These are phyloP conservation scores for Crotalus horridus DNA, from an alignment of 2,113 vertebrate genomes.

Conservation along the genomic window DNA sequence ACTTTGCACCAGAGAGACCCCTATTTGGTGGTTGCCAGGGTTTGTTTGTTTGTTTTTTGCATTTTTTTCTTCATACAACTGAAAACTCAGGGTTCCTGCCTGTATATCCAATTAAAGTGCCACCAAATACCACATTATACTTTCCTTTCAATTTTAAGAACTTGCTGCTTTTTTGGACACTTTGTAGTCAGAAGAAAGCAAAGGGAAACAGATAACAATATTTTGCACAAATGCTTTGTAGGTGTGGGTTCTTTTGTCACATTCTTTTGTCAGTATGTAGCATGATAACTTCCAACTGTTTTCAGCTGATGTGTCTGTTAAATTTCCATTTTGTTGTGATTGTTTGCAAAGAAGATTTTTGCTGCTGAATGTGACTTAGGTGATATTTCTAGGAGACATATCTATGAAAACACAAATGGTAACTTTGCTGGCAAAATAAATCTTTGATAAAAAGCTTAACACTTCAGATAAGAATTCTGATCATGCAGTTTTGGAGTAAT, in stretches of 20 bases:
- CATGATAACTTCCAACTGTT: slow-evolving; percentile 35
- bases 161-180: neutral
- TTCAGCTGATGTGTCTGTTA: slow-evolving; percentile 22
- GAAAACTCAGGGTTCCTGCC: too few relatives aligned
- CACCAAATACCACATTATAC: too few relatives aligned
- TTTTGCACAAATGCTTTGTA: slow-evolving; percentile 19
- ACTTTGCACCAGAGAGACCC: neutral
- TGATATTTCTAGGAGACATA: neutral
- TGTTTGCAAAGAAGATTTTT: slow-evolving; percentile 20
- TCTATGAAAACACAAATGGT: slow-evolving; percentile 10
- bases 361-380: slow-evolving; percentile 47
- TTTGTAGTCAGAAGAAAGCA: neutral
- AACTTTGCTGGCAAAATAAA: slow-evolving; percentile 21
- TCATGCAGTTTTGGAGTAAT: neutral
- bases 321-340: neutral
- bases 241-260: neutral
- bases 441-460: neutral
- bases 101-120: neutral
- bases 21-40: neutral
- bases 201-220: neutral
- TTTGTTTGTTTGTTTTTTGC: too few relatives aligned
- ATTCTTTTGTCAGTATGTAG: neutral
- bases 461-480: slow-evolving; percentile 31
- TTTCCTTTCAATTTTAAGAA: neutral
- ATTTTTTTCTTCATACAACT: too few relatives aligned